These are phyloP conservation scores for Balaeniceps rex DNA, from an alignment of 2,113 vertebrate species.

Conservation along the genomic window DNA sequence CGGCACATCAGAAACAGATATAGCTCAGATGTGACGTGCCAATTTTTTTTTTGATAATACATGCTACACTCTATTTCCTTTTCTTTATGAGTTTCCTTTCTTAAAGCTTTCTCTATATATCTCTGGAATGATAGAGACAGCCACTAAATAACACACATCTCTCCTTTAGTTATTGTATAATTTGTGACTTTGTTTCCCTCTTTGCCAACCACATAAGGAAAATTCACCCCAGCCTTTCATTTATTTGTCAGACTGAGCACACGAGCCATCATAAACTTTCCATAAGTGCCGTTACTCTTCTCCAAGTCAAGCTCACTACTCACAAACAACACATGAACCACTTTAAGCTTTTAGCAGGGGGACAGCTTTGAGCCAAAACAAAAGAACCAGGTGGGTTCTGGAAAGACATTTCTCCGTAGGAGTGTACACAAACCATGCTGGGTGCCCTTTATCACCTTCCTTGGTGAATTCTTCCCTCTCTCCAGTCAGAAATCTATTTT, in stretches of 20 bases:
- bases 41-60: neutral
- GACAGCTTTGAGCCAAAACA: neutral
- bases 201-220: neutral
- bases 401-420: neutral
- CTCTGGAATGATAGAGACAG: neutral
- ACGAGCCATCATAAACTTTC: neutral
- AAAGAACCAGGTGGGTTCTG: neutral
- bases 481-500: neutral
- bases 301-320: neutral
- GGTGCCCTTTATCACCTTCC: neutral
- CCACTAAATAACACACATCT: neutral
- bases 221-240: neutral
- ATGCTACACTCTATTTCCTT: neutral
- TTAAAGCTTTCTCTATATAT: neutral
- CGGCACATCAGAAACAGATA: neutral
- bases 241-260: neutral
- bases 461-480: neutral
- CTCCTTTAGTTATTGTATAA: neutral
- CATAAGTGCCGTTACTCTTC: neutral
- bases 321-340: neutral
- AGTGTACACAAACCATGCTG: rapidly evolving
- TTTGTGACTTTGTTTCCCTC: neutral
- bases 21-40: neutral
- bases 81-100: neutral
- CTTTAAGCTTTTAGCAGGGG: neutral